Conservation (phyloP, 2,113 vertebrate species). For the Osmerus mordax region DNA sequence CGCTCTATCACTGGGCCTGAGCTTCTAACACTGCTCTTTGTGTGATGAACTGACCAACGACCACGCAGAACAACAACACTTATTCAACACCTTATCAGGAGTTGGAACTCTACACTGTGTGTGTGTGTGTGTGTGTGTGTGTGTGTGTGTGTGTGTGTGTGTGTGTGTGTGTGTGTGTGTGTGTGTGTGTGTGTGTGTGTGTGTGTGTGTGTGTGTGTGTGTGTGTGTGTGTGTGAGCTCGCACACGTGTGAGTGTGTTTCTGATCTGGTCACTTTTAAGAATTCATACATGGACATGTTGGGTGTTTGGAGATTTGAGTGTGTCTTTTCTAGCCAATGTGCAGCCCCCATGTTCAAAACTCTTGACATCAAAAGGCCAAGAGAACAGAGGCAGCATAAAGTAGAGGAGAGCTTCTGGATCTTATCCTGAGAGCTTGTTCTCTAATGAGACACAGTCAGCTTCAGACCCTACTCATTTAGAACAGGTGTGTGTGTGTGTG, state of each 20-base stretch:
- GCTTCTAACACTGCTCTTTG: conserved; percentile 56
- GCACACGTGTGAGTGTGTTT: not conserved
- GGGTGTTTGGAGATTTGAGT: conserved; percentile 45
- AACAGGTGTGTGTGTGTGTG: conserved; percentile 3
- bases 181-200: conserved; percentile 1
- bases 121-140: not conserved
- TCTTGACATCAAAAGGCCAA: conserved; percentile 69
- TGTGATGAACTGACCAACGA: conserved; percentile 43
- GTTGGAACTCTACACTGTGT: conserved; percentile 12
- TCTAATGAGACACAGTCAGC: conserved; percentile 62
- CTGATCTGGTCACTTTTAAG: not conserved
- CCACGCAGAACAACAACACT: conserved; percentile 47
- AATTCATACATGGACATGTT: too few relatives aligned
- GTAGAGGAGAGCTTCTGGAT: conserved; percentile 60
- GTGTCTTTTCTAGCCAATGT: conserved; percentile 50
- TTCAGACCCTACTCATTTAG: conserved; percentile 7
- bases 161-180: conserved; percentile 4
- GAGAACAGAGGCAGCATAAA: conserved; percentile 56
- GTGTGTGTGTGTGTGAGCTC: not conserved
- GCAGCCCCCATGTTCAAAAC: conserved; percentile 49
- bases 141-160: not conserved
- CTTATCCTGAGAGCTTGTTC: conserved; percentile 55
- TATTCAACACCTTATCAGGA: conserved; percentile 37
- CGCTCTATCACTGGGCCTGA: conserved; percentile 35
- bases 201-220: not conserved